Conservation (phyloP, 2,888 invertebrate genomes). For the Onchidella celtica region DNA sequence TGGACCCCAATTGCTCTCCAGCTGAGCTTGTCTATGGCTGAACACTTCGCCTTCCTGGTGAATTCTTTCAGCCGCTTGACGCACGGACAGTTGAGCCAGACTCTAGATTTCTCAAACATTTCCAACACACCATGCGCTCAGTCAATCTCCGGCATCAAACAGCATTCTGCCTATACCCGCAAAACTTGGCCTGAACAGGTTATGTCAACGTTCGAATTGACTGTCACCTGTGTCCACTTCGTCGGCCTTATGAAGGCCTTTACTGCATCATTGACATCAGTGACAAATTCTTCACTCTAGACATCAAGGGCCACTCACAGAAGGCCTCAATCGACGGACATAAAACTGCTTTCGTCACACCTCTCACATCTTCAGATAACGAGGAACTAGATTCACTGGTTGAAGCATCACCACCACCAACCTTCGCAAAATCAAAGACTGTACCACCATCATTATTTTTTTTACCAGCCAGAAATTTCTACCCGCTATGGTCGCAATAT, state of each 20-base stretch:
- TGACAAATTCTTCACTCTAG: conserved; percentile 34
- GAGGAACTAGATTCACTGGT: too few relatives aligned
- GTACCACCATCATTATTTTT: too few relatives aligned
- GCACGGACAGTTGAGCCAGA: conserved; percentile 34
- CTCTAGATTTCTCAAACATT: conserved; percentile 30
- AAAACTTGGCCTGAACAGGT: conserved; percentile 14
- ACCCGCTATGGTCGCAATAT: conserved; percentile 10
- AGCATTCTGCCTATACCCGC: too few relatives aligned
- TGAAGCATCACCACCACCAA: too few relatives aligned
- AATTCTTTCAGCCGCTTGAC: conserved; percentile 31
- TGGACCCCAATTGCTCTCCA: conserved; percentile 41
- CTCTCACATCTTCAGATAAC: conserved; percentile 4
- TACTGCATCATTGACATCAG: conserved; percentile 12
- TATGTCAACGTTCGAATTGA: conserved; percentile 33
- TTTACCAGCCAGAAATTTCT: neutral
- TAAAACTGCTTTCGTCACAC: conserved; percentile 36
- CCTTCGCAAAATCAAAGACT: too few relatives aligned
- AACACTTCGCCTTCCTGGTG: conserved; percentile 40
- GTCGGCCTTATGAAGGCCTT: conserved; percentile 39
- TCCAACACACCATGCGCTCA: conserved; percentile 38
- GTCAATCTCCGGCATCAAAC: too few relatives aligned
- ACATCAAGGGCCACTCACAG: conserved; percentile 31
- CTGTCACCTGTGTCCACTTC: conserved; percentile 34
- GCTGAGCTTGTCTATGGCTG: conserved; percentile 41
- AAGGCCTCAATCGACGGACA: conserved; percentile 34